Percentiles rank a stretch among this genome's conserved stretches.
Evolutionary conservation across 2,888 invertebrate genomes (phyloP).

Genomic region (Teleogryllus oceanicus): DNA sequence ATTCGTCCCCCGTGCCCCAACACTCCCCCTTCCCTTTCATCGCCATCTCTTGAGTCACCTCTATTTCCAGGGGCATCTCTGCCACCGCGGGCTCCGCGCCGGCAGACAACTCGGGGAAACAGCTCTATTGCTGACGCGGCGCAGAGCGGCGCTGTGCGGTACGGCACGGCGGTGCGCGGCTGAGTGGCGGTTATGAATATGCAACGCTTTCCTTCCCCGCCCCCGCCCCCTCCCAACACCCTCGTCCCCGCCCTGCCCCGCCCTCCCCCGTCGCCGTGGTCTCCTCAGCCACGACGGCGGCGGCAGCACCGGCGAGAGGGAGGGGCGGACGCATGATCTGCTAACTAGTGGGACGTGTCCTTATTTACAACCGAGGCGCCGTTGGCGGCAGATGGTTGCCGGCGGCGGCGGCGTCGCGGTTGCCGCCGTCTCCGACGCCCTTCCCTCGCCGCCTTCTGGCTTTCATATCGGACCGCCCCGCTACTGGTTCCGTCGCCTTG

Average conservation of each 20-base stretch:
- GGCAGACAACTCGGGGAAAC: slow-evolving; percentile 3
- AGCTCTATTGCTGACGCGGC: slow-evolving; percentile 6
- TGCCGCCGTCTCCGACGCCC: not conserved
- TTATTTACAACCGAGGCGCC: not conserved
- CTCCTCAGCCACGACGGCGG: not conserved
- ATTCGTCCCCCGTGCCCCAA: too few species aligned
- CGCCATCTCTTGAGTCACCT: not conserved
- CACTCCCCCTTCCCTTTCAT: not conserved
- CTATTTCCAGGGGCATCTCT: not conserved
- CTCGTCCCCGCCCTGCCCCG: not conserved
- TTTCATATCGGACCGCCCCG: too few species aligned
- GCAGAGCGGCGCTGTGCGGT: not conserved
- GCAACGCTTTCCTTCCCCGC: not conserved
- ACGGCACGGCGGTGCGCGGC: not conserved
- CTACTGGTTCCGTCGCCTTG: too few species aligned
- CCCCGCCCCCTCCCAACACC: not conserved
- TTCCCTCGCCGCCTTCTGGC: too few species aligned
- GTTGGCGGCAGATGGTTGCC: not conserved
- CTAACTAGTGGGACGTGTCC: not conserved
- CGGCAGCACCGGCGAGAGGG: not conserved
- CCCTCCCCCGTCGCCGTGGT: not conserved
- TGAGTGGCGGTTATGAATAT: slow-evolving; percentile 18
- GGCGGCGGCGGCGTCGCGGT: not conserved
- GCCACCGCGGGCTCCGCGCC: not conserved
- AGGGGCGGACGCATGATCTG: not conserved